Evolutionary conservation across 2,113 vertebrate species (phyloP).

Genomic region (Pyrgilauda ruficollis): DNA sequence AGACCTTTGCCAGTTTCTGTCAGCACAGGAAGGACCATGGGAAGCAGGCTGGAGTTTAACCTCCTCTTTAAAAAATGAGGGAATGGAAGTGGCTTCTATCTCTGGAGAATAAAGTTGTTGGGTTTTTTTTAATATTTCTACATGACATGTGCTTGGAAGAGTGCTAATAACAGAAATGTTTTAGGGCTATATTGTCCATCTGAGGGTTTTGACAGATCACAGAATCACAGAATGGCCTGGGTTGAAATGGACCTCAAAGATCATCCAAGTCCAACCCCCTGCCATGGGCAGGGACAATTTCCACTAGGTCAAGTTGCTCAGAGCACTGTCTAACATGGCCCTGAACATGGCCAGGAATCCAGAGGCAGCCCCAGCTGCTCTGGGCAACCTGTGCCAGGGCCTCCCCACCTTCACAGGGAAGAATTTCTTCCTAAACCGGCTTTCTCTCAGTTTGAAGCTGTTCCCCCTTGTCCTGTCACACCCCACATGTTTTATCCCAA

Average conservation of each 20-base stretch:
- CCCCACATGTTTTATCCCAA: not conserved
- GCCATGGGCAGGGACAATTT: not conserved
- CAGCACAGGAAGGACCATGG: not conserved
- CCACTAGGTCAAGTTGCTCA: not conserved
- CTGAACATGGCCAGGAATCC: not conserved
- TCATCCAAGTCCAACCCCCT: not conserved
- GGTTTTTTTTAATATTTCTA: not conserved
- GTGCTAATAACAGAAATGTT: not conserved
- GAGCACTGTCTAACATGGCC: not conserved
- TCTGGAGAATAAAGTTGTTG: too few relatives aligned
- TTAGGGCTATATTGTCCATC: not conserved
- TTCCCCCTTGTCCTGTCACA: not conserved
- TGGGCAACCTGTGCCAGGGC: not conserved
- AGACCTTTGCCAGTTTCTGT: not conserved
- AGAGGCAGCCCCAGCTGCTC: not conserved
- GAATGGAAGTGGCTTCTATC: not conserved
- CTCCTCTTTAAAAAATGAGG: not conserved
- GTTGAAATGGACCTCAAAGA: not conserved
- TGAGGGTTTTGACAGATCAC: not conserved
- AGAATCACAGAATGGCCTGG: not conserved
- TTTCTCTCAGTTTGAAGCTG: not conserved
- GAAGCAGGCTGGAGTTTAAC: not conserved
- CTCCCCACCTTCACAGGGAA: rapidly evolving
- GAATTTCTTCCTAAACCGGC: rapidly evolving
- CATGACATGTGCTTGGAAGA: not conserved